Evolutionary conservation across 2,888 invertebrate species (phyloP).

Genomic region (Pristionchus entomophagus): DNA sequence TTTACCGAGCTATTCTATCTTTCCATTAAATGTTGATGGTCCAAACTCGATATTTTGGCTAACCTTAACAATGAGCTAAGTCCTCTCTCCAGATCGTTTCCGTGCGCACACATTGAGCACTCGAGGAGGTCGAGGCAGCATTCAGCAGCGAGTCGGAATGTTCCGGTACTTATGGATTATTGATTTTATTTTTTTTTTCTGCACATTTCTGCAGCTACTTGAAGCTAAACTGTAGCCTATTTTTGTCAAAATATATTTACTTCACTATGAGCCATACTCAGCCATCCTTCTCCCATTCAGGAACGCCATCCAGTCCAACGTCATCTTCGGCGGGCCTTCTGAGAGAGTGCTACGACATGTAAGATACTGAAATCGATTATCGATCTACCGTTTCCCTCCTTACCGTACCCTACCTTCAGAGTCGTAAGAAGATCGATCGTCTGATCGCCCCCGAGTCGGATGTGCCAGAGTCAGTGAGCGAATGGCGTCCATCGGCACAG

Average conservation of each 20-base stretch:
- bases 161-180: not conserved
- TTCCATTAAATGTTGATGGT: not conserved
- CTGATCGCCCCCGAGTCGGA: conserved; percentile 16
- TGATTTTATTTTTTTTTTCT: too few relatives aligned
- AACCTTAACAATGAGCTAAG: not conserved
- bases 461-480: not conserved
- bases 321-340: conserved; percentile 4
- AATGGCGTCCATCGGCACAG: conserved; percentile 4
- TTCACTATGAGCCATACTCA: too few relatives aligned
- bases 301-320: conserved; percentile 32
- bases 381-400: not conserved
- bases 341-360: not conserved
- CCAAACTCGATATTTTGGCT: not conserved
- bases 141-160: conserved; percentile 22
- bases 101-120: conserved; percentile 9
- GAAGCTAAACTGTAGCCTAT: too few relatives aligned
- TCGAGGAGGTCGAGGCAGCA: not conserved
- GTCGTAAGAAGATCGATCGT: not conserved
- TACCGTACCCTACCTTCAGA: not conserved
- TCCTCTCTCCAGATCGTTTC: not conserved
- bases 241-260: too few relatives aligned
- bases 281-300: not conserved
- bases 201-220: too few relatives aligned
- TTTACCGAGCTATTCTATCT: too few relatives aligned
- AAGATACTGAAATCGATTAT: not conserved